A percentile compares a stretch with the other conserved stretches of the same genome.
Conservation (phyloP, 2,797 vertebrate genomes). For the Echiichthys vipera region DNA sequence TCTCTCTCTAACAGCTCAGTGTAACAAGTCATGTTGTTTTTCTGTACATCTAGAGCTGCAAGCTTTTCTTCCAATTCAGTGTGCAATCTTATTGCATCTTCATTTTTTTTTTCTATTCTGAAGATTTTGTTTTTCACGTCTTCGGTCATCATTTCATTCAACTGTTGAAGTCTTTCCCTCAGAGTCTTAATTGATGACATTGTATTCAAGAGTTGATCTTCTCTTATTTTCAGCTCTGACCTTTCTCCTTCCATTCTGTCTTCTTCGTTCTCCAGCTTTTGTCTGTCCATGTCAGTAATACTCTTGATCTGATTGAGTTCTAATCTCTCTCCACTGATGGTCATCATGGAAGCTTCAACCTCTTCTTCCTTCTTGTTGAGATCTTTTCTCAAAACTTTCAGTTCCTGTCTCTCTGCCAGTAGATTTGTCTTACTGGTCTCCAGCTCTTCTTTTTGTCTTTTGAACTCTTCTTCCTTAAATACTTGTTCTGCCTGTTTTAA, state of each 20-base stretch:
- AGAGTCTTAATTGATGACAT: background rate
- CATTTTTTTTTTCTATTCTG: background rate
- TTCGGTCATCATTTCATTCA: background rate
- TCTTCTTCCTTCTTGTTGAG: background rate
- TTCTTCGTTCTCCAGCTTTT: background rate
- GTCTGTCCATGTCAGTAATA: no score
- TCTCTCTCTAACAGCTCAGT: background rate
- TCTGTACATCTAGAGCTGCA: conserved; percentile 4
- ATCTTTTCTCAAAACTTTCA: background rate
- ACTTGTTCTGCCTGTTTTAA: no score
- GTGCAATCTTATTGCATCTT: background rate
- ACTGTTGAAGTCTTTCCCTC: background rate
- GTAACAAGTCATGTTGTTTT: background rate
- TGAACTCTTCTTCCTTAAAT: no score
- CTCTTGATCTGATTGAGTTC: background rate
- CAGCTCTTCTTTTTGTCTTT: no score
- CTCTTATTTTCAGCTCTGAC: background rate
- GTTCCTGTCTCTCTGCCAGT: no score
- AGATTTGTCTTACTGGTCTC: no score
- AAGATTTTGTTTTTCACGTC: conserved; percentile 3
- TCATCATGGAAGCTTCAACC: background rate
- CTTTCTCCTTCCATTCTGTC: background rate
- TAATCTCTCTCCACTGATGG: background rate
- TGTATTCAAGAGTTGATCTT: background rate
- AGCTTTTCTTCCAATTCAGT: background rate